Evolutionary conservation across 2,113 vertebrate genomes (phyloP).

Genomic region (Heliornis fulica): DNA sequence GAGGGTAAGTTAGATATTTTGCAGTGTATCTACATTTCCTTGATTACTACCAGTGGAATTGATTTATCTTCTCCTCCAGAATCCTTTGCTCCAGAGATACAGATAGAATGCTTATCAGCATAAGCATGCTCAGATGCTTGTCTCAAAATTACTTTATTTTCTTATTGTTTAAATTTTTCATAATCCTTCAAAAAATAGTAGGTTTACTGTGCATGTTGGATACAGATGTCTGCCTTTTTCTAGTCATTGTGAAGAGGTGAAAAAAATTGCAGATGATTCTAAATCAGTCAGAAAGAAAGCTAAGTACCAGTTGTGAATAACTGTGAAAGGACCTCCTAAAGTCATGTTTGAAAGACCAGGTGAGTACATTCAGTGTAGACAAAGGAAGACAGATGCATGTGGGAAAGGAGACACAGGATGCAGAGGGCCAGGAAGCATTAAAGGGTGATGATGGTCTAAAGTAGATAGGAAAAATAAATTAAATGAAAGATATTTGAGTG

Average conservation of each 20-base stretch:
- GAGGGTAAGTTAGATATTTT: background rate
- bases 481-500: background rate
- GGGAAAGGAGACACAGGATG: background rate
- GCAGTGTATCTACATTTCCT: background rate
- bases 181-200: background rate
- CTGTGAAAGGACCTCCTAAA: background rate
- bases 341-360: background rate
- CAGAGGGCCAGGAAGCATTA: background rate
- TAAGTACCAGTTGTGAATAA: background rate
- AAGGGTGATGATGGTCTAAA: background rate
- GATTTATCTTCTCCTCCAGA: background rate
- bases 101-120: no score
- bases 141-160: background rate
- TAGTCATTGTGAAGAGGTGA: background rate
- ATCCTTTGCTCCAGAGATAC: background rate
- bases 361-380: background rate
- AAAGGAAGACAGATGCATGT: background rate
- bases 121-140: background rate
- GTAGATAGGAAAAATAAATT: accelerated
- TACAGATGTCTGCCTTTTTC: background rate
- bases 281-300: background rate
- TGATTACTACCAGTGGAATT: background rate
- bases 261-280: background rate
- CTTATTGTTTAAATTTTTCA: background rate
- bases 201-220: background rate